Base-by-base conservation (phyloP, 2,113 vertebrate genomes). In the Chloebia gouldiae region DNA sequence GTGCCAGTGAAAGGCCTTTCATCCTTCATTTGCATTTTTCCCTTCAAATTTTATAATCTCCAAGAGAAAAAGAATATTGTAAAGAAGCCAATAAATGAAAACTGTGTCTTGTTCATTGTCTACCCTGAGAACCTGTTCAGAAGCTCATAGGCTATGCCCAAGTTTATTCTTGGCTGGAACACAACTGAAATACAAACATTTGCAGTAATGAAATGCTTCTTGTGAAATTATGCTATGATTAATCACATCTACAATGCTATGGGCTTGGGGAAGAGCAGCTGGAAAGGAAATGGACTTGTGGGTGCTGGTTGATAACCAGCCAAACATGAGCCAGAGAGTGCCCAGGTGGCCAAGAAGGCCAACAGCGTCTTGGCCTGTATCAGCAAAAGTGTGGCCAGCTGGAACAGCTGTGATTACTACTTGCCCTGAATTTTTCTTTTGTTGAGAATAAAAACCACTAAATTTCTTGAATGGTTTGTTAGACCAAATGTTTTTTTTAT, bases 311-410 rank as follows among this genome's bases (percentile, higher is more conserved):
- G 4, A 23, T 37, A 37, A 35, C 18, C 4, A 3, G 12, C 6
- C 45, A 22, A 33, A n/a, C 0, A 3, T 12, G 24, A 81, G 16
- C 65, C 54, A 24, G 21, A 1, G 0, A 15, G 33, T 44, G 47
- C 21, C 44, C 44, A 72, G 49, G 28, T 31, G 65, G 40, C 70
- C 88, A 54, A 69, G 23, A 28, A 13, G 23, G 17, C 47, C 49
- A 80, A 7, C 0, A 3, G 13, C 57, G 66, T 24, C 63, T 2
- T 81, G 42, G 27, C 14, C 4, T 70, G 8, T 0, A 7, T 14
- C 39, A 65, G 44, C 2, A 49, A 4, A 1, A 11, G 17, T 0
- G 7, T 23, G 42, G 31, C 54, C 81, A 81, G 37, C 53, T 78
- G 53, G 59, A 53, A 0, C 3, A 86, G 6, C 30, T 65, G 25